Percentiles rank a stretch among this genome's conserved stretches.
phyloP scores from a whole-genome alignment of 2,888 invertebrate genomes.

The Suillia variegata region DNA sequence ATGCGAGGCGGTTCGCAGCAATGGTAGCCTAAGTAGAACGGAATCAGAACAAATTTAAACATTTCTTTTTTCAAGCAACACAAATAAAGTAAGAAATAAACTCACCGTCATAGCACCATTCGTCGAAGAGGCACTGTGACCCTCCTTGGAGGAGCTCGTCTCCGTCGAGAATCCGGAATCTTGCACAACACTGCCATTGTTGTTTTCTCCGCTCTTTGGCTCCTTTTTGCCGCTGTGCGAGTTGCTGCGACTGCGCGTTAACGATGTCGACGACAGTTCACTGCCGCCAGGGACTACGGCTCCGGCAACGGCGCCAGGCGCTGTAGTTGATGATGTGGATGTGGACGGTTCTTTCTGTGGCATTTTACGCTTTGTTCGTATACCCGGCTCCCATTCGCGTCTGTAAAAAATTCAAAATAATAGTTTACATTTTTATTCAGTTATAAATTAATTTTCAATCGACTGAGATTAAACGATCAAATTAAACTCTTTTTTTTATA shows the following conservation, averaged over 20 bases:
- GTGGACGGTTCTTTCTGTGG: slow-evolving; percentile 56
- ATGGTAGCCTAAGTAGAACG: slow-evolving; percentile 45
- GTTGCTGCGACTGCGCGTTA: slow-evolving; percentile 69
- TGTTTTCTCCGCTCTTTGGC: slow-evolving; percentile 68
- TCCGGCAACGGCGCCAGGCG: slow-evolving; percentile 18
- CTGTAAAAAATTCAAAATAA: slow-evolving; percentile 32
- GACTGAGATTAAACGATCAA: neutral
- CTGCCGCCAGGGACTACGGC: slow-evolving; percentile 29
- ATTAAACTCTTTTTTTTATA: neutral
- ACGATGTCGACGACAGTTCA: slow-evolving; percentile 48
- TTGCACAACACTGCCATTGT: slow-evolving; percentile 69
- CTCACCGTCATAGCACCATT: slow-evolving; percentile 64
- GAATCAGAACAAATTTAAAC: slow-evolving; percentile 5
- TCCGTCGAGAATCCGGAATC: slow-evolving; percentile 92
- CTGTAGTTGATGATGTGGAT: slow-evolving; percentile 33
- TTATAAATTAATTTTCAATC: neutral
- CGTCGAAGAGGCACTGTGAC: slow-evolving; percentile 74
- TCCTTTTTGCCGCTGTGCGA: slow-evolving; percentile 68
- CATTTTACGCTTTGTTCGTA: slow-evolving; percentile 73
- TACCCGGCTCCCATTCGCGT: slow-evolving; percentile 82
- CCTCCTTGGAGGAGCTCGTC: slow-evolving; percentile 81
- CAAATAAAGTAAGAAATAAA: neutral
- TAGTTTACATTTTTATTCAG: neutral
- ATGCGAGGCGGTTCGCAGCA: slow-evolving; percentile 54
- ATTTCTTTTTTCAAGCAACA: neutral